Conservation (phyloP, 1,140 invertebrate genomes). For the Megalopta genalis region DNA sequence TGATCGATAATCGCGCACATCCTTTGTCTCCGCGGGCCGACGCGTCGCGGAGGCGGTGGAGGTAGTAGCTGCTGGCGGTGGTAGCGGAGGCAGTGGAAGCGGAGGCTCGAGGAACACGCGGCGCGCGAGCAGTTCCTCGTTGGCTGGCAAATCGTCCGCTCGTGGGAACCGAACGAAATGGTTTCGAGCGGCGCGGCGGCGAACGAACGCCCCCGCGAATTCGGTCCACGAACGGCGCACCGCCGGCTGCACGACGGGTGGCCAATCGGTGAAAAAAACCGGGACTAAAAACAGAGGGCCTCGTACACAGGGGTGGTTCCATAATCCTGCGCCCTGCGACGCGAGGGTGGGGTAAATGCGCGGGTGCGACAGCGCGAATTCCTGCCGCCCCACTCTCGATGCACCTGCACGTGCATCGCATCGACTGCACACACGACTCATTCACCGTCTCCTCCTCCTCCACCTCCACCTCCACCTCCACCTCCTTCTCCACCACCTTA, state of each 20-base stretch:
- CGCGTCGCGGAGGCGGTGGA: too few relatives aligned
- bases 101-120: conserved; percentile 19
- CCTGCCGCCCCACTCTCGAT: conserved; percentile 59
- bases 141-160: conserved; percentile 34
- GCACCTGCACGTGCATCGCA: conserved; percentile 67
- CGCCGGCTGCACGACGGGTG: conserved; percentile 52
- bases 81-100: not conserved
- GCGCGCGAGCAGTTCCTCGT: conserved; percentile 4
- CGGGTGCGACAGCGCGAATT: conserved; percentile 69
- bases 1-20: conserved; percentile 31
- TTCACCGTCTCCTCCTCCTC: conserved; percentile 31
- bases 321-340: conserved; percentile 69
- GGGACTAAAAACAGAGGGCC: conserved; percentile 65
- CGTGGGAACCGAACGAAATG: conserved; percentile 36
- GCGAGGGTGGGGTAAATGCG: conserved; percentile 65
- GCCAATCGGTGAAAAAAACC: conserved; percentile 70
- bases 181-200: conserved; percentile 41
- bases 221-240: conserved; percentile 63
- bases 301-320: conserved; percentile 69
- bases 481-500: not conserved
- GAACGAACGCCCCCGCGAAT: conserved; percentile 64
- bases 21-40: conserved; percentile 24
- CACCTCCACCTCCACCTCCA: not conserved
- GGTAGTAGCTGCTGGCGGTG: too few relatives aligned
- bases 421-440: conserved; percentile 48